Percentiles rank a stretch among this genome's conserved stretches.
phyloP scores from a whole-genome alignment of 2,797 vertebrate genomes.

The Hoplostethus mediterraneus region DNA sequence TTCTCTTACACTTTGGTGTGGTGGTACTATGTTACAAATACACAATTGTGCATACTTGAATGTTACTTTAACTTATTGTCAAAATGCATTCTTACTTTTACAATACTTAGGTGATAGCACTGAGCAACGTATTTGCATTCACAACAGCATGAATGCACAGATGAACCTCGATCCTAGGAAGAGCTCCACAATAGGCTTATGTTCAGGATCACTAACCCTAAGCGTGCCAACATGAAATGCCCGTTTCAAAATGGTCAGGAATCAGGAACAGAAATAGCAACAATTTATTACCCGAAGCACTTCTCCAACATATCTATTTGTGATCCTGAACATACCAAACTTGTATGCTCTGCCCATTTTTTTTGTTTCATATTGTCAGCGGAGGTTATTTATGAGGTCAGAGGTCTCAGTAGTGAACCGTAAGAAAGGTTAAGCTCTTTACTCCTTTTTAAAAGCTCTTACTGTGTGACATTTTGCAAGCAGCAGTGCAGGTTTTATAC shows the following conservation, averaged over 20 bases:
- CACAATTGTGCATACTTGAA: conserved; percentile 61
- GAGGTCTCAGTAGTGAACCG: conserved; percentile 20
- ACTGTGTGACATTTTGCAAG: conserved; percentile 15
- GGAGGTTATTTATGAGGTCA: conserved; percentile 26
- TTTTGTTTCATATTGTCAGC: neutral
- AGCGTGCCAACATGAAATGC: conserved; percentile 32
- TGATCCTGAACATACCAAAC: conserved; percentile 2
- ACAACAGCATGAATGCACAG: conserved; percentile 8
- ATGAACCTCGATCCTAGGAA: neutral
- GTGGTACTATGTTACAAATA: conserved; percentile 41
- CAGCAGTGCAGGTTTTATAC: conserved; percentile 22
- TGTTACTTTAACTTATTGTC: conserved; percentile 61
- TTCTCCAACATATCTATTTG: neutral
- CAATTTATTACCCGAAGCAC: neutral
- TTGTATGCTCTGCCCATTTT: neutral
- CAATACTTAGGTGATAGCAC: conserved; percentile 9
- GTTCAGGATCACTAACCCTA: conserved; percentile 19
- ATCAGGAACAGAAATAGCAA: neutral
- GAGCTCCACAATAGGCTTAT: neutral
- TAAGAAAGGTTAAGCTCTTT: conserved; percentile 5
- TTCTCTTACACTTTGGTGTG: conserved; percentile 24
- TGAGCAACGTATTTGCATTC: conserved; percentile 12
- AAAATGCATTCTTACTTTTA: conserved; percentile 24
- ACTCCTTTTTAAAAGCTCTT: conserved; percentile 26
- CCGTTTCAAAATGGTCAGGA: neutral